These are phyloP conservation scores for Paramormyrops kingsleyae DNA, from an alignment of 2,113 vertebrate species.

Conservation along the genomic window DNA sequence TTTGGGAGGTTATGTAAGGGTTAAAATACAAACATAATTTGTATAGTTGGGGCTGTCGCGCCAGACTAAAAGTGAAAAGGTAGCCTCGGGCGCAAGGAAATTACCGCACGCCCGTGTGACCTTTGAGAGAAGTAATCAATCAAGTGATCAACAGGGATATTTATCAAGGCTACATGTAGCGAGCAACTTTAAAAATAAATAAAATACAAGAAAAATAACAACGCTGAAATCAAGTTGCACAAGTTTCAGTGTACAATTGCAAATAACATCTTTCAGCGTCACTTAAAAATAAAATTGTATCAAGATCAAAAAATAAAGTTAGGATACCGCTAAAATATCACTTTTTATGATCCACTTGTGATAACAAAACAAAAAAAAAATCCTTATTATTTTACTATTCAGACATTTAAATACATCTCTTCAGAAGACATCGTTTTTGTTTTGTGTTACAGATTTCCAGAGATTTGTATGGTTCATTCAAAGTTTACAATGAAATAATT, in stretches of 20 bases:
- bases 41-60: conserved; percentile 74
- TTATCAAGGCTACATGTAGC: conserved; percentile 88
- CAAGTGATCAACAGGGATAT: conserved; percentile 99
- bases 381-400: background rate
- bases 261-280: background rate
- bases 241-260: background rate
- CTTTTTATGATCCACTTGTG: background rate
- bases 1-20: conserved; percentile 70
- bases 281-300: background rate
- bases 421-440: conserved; percentile 5
- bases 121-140: conserved; percentile 99
- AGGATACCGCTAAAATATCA: background rate
- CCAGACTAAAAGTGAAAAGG: conserved; percentile 92
- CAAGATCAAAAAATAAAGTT: background rate
- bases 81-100: conserved; percentile 95
- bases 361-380: background rate
- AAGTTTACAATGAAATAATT: conserved; percentile 19
- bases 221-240: background rate
- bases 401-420: background rate
- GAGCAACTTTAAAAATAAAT: conserved; percentile 51
- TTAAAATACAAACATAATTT: conserved; percentile 85
- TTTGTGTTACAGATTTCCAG: background rate
- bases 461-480: conserved; percentile 24
- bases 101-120: conserved; percentile 94
- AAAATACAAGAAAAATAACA: conserved; percentile 21